These are phyloP conservation scores for Resseliella maxima DNA, from an alignment of 2,888 invertebrate species.

Conservation along the genomic window DNA sequence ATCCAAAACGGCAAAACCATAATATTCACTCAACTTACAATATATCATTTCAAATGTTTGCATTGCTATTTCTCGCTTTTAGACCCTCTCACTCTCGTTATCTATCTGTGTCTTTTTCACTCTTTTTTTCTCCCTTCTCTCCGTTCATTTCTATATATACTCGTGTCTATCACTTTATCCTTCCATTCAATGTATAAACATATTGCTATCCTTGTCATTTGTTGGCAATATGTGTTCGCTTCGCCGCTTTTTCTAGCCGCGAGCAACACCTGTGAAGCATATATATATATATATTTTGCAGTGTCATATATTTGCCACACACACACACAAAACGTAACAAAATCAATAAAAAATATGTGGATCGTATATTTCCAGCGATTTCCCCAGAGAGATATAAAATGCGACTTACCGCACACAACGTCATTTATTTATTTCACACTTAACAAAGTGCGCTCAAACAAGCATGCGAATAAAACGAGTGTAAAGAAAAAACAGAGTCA, in stretches of 20 bases:
- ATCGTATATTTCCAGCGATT: constrained; percentile 49
- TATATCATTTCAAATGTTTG: constrained; percentile 51
- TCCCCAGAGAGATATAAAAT: constrained; percentile 51
- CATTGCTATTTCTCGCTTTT: constrained; percentile 41
- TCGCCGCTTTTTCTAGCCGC: constrained; percentile 11
- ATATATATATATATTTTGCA: constrained; percentile 42
- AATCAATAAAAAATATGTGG: constrained; percentile 48
- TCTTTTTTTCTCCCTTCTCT: not conserved
- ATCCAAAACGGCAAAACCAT: constrained; percentile 41
- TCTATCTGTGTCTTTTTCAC: not conserved
- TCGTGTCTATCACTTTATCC: not conserved
- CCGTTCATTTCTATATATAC: not conserved
- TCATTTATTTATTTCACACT: constrained; percentile 55
- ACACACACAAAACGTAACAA: constrained; percentile 43
- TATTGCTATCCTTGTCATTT: no score
- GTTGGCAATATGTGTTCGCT: not conserved
- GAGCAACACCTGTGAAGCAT: constrained; percentile 50
- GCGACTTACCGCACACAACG: constrained; percentile 48
- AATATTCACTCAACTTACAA: constrained; percentile 46
- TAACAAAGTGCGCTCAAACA: constrained; percentile 31
- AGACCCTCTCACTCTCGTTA: not conserved
- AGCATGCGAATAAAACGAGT: not conserved
- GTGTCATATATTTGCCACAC: constrained; percentile 45
- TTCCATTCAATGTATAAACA: not conserved
- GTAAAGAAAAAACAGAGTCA: no score